Conservation (phyloP, 1,140 invertebrate species). For the Hycleus cichorii region DNA sequence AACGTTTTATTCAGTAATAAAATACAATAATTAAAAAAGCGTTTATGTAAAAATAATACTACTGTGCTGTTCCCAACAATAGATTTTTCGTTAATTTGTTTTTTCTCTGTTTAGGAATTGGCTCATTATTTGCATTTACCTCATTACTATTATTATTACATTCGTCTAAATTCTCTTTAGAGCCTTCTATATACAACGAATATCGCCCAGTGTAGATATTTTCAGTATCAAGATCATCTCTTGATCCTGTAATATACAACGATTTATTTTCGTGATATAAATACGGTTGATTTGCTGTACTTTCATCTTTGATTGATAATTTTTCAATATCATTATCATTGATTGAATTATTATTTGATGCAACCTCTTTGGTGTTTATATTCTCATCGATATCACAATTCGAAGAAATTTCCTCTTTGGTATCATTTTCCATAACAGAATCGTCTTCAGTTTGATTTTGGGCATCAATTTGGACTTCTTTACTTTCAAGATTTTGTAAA, state of each 20-base stretch:
- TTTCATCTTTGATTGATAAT: not conserved
- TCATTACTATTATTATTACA: constrained; percentile 8
- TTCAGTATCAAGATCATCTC: constrained; percentile 8
- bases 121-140: constrained; percentile 8
- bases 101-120: constrained; percentile 18
- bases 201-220: constrained; percentile 5
- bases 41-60: too few relatives aligned
- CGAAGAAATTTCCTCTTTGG: too few relatives aligned
- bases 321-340: not conserved
- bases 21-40: too few relatives aligned
- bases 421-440: too few relatives aligned
- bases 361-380: not conserved
- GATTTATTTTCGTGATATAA: constrained; percentile 15
- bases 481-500: not conserved
- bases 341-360: too few relatives aligned
- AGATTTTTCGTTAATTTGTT: constrained; percentile 15
- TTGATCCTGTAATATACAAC: constrained; percentile 16
- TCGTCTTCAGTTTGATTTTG: too few relatives aligned
- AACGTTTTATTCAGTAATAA: too few relatives aligned
- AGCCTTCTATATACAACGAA: constrained; percentile 16
- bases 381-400: constrained; percentile 1
- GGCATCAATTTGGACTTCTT: too few relatives aligned
- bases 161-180: constrained; percentile 6
- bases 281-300: not conserved
- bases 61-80: constrained; percentile 5